phyloP scores from a whole-genome alignment of 1,140 invertebrate species.

The Agrypnia vestita region DNA sequence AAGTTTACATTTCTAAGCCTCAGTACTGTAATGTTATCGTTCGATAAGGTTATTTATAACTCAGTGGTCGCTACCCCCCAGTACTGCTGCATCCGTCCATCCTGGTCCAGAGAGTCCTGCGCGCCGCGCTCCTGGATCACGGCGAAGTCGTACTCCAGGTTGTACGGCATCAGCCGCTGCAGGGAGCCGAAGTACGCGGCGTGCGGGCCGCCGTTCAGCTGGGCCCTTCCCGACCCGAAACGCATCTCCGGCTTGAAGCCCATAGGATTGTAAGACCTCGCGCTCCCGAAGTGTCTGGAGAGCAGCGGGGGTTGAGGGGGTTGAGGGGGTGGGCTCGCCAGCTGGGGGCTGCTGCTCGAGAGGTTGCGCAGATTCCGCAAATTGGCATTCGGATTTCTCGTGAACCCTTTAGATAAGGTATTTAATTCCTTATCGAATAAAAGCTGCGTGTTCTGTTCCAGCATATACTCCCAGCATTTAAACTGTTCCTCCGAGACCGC shows the following conservation, averaged over 20 bases:
- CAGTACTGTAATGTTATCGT: constrained; percentile 22
- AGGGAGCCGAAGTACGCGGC: constrained; percentile 90
- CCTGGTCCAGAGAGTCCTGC: constrained; percentile 83
- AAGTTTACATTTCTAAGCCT: background rate
- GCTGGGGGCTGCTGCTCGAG: constrained; percentile 75
- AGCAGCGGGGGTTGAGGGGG: constrained; percentile 74
- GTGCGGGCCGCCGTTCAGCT: constrained; percentile 82
- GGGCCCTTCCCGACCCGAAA: constrained; percentile 69
- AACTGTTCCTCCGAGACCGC: constrained; percentile 87
- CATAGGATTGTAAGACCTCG: constrained; percentile 76
- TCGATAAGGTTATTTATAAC: constrained; percentile 70
- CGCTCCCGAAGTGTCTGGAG: constrained; percentile 86
- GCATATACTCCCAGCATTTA: constrained; percentile 94
- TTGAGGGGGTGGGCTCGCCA: constrained; percentile 69
- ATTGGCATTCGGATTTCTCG: constrained; percentile 69
- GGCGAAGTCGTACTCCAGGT: constrained; percentile 88
- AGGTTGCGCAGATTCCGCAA: constrained; percentile 72
- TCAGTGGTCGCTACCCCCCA: constrained; percentile 91
- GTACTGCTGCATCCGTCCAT: constrained; percentile 88
- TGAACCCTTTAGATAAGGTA: constrained; percentile 80
- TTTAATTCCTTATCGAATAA: constrained; percentile 91
- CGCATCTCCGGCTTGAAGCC: constrained; percentile 69
- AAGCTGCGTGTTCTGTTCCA: constrained; percentile 91
- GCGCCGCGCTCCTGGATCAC: constrained; percentile 83
- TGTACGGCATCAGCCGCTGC: constrained; percentile 87